These are phyloP conservation scores for Theretra japonica DNA, from an alignment of 2,888 invertebrate genomes.

Conservation along the genomic window DNA sequence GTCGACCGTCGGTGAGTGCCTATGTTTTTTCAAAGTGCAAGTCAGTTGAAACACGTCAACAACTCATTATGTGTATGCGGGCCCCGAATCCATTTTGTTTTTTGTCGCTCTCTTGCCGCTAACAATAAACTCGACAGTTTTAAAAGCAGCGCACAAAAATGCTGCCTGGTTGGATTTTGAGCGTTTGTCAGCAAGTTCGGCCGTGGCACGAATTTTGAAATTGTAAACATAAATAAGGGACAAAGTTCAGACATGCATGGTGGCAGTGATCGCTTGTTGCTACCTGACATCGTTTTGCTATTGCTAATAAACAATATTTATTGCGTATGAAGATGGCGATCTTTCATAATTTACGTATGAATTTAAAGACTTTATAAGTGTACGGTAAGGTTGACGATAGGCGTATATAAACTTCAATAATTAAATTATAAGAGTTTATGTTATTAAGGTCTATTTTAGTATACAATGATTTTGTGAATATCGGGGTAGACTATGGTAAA, in stretches of 20 bases:
- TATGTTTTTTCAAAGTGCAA: conserved; percentile 23
- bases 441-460: too few relatives aligned
- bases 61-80: conserved; percentile 51
- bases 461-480: too few relatives aligned
- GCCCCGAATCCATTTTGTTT: conserved; percentile 52
- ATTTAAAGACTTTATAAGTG: too few relatives aligned
- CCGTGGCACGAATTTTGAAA: conserved; percentile 40
- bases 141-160: conserved; percentile 50
- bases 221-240: conserved; percentile 37
- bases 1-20: conserved; percentile 4
- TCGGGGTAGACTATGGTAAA: too few relatives aligned
- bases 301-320: background rate
- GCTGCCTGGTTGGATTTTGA: conserved; percentile 36
- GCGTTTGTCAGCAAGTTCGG: conserved; percentile 35
- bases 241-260: conserved; percentile 33
- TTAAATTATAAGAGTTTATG: too few relatives aligned
- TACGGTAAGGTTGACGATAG: too few relatives aligned
- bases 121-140: conserved; percentile 50
- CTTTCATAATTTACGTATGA: background rate
- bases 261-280: conserved; percentile 21
- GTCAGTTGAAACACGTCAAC: conserved; percentile 25
- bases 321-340: background rate
- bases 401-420: too few relatives aligned
- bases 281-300: conserved; percentile 23
- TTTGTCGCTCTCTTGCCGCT: conserved; percentile 48